Percentiles rank a stretch among this genome's conserved stretches.
Evolutionary conservation across 2,888 invertebrate species (phyloP).

Genomic region (Hofmannophila pseudospretella): DNA sequence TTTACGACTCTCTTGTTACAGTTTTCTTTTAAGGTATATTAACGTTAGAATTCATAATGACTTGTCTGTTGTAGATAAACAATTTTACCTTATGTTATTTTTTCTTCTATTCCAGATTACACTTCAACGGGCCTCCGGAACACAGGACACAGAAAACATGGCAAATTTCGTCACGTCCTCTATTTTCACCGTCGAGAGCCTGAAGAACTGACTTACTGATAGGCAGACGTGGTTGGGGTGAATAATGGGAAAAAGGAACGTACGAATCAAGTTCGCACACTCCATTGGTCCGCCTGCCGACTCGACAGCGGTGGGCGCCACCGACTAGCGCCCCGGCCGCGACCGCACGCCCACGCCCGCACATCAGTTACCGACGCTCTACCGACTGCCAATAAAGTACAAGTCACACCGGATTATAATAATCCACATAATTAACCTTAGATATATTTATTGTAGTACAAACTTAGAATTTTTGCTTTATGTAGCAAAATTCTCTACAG

Average conservation of each 20-base stretch:
- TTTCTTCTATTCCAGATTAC: conserved; percentile 51
- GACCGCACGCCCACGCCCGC: conserved; percentile 28
- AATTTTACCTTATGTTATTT: not conserved
- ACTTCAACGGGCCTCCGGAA: conserved; percentile 15
- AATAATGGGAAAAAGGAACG: conserved; percentile 76
- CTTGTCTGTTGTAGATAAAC: too few relatives aligned
- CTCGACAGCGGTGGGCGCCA: conserved; percentile 47
- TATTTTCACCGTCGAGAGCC: conserved; percentile 28
- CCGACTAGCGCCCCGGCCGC: conserved; percentile 53
- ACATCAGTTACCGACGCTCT: conserved; percentile 72
- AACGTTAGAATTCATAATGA: too few relatives aligned
- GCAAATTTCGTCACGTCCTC: conserved; percentile 28
- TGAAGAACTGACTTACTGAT: conserved; percentile 45
- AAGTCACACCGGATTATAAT: conserved; percentile 72
- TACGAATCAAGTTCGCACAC: conserved; percentile 72
- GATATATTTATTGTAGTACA: conserved; percentile 72
- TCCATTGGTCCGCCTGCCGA: conserved; percentile 70
- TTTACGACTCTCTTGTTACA: too few relatives aligned
- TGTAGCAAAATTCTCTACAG: conserved; percentile 43
- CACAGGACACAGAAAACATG: conserved; percentile 38
- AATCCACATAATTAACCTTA: conserved; percentile 60
- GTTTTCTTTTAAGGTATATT: too few relatives aligned
- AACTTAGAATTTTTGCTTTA: conserved; percentile 44
- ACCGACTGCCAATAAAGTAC: conserved; percentile 76
- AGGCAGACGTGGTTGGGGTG: conserved; percentile 51